Base-by-base conservation (phyloP, 2,888 invertebrate genomes). In the Blera fallax region DNA sequence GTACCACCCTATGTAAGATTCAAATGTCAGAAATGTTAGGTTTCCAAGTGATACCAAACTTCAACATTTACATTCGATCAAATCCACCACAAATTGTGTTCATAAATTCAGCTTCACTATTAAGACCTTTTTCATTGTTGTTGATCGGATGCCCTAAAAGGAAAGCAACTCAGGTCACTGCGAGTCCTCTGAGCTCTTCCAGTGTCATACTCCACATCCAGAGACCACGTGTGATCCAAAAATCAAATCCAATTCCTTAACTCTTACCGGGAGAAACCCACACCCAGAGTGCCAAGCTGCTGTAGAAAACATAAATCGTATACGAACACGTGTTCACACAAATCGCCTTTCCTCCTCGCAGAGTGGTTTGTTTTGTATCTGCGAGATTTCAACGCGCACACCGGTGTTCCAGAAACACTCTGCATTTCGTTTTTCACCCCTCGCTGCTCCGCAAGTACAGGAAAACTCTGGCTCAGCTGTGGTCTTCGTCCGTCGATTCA, bases 281-380 rank as follows among this genome's bases (percentile, higher is more conserved):
- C 79, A 79, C 72, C 60, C 32, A 50, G 50, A 8, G 29, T 16
- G 40, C 56, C 24, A 18, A 16, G 40, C 40, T 16, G 50, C 65
- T 37, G 29, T 24, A 43, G 37, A 65, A 29, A 50, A 62, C 52
- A 78, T 54, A 76, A 76, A 81, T 76, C 52, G 62, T 37, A 18
- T 8, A 14, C 24, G 70, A 82, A 82, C 77, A 82, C 82, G 82
- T 82, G 82, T 82, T 82, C 82, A 65, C 72, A 72, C 65, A 77
- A 70, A 77, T 72, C 62, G 69, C 56, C 56, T 64, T 70, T 67
- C 32, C 34, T 67, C 73, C 58, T 52, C 43, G 43, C 50, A 34
- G 40, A 67, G 50, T 80, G 64, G 50, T 43, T 60, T 48, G 65
- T 73, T 73, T 52, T 80, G 72, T 80, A 67, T 80, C 72, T 43